Percentiles rank a stretch among this genome's conserved stretches.
Evolutionary conservation across 1,140 invertebrate species (phyloP).

Genomic region (Drosophila takahashii): DNA sequence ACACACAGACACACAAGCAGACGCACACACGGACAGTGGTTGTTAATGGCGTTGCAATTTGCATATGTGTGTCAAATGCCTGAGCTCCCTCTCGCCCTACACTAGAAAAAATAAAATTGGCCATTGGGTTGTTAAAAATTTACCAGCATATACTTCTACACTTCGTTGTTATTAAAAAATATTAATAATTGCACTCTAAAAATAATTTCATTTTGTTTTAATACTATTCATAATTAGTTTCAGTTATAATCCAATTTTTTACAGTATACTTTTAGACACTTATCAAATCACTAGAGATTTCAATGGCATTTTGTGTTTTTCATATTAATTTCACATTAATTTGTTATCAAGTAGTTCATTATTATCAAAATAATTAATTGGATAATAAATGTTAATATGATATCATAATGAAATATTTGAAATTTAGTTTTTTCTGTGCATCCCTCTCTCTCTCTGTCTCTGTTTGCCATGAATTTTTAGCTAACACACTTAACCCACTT

Average conservation of each 20-base stretch:
- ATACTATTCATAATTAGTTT: too few species aligned
- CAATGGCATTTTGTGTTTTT: background rate
- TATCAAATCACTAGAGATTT: background rate
- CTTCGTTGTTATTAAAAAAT: too few species aligned
- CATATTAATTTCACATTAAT: background rate
- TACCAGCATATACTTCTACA: too few species aligned
- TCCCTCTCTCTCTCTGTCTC: background rate
- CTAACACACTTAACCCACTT: constrained; percentile 80
- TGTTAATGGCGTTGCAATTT: constrained; percentile 76
- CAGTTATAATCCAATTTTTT: too few species aligned
- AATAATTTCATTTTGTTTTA: too few species aligned
- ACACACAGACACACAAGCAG: constrained; percentile 9
- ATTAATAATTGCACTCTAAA: too few species aligned
- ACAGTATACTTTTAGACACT: background rate
- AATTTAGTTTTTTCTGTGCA: background rate
- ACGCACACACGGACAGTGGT: constrained; percentile 28
- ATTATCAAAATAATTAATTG: background rate
- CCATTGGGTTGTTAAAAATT: too few species aligned
- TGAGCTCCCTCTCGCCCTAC: constrained; percentile 10
- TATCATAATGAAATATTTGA: background rate
- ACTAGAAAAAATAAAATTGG: constrained; percentile 9
- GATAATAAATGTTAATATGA: background rate
- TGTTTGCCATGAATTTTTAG: constrained; percentile 70
- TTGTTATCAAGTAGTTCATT: too few species aligned
- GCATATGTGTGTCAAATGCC: constrained; percentile 69